phyloP scores from a whole-genome alignment of 2,797 vertebrate species.

The Catamblyrhynchus diadema region DNA sequence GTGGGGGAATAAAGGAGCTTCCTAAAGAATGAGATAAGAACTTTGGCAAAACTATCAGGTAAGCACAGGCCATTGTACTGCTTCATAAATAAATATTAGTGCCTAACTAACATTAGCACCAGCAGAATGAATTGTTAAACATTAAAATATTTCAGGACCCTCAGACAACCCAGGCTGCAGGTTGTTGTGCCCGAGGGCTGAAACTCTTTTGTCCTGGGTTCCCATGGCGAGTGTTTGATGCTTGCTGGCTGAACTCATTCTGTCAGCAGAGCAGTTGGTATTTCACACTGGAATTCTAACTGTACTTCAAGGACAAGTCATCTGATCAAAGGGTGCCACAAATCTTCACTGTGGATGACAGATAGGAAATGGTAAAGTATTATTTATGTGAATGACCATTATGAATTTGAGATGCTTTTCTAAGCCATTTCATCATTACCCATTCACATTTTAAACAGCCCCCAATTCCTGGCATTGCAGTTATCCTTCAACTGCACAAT shows the following conservation, averaged over 20 bases:
- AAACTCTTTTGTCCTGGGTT: background rate
- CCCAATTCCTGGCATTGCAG: conserved; percentile 21
- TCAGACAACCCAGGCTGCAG: background rate
- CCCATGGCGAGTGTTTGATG: background rate
- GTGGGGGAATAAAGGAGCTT: background rate
- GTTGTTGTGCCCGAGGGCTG: background rate
- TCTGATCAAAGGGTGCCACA: conserved; percentile 66
- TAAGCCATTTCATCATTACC: conserved; percentile 49
- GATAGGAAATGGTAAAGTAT: conserved; percentile 37
- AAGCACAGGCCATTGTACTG: background rate
- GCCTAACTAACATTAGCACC: background rate
- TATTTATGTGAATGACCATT: conserved; percentile 64
- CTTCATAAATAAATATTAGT: background rate
- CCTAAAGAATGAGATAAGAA: background rate
- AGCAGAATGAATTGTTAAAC: conserved; percentile 16
- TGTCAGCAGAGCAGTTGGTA: conserved; percentile 49
- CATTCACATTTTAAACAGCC: conserved; percentile 42
- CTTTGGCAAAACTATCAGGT: background rate
- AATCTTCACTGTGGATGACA: conserved; percentile 62
- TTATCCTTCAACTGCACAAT: conserved; percentile 14
- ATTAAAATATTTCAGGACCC: background rate
- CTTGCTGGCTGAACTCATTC: conserved; percentile 55
- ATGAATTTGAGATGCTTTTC: conserved; percentile 59
- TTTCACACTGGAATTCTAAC: conserved; percentile 57
- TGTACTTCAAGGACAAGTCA: conserved; percentile 68